Percentiles rank a stretch among this genome's conserved stretches.
Conservation (phyloP, 2,888 invertebrate genomes). For the Melangyna quadrimaculata region DNA sequence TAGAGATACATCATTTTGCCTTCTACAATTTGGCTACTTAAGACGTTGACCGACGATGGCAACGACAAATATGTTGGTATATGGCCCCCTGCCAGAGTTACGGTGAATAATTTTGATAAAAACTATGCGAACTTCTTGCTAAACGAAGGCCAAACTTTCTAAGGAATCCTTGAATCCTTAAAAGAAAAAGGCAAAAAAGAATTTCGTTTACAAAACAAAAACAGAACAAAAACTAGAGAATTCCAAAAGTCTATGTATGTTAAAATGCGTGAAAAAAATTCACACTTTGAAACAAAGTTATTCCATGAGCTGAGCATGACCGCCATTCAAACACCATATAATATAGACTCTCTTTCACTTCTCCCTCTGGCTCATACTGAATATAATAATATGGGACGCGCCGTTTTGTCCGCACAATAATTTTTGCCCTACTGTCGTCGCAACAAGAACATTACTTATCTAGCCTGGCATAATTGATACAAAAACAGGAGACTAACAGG, state of each 20-base stretch:
- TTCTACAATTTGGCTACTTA: neutral
- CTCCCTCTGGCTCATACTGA: neutral
- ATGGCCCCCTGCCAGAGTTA: conserved; percentile 64
- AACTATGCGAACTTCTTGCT: conserved; percentile 22
- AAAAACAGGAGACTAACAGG: neutral
- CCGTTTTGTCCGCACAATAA: conserved; percentile 47
- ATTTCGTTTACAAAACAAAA: conserved; percentile 16
- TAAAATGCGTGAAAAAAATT: conserved; percentile 47
- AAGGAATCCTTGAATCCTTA: neutral
- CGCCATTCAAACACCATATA: conserved; percentile 6
- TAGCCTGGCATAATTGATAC: conserved; percentile 60
- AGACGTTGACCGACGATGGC: conserved; percentile 26
- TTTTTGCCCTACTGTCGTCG: conserved; percentile 7
- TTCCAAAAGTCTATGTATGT: neutral
- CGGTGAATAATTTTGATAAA: conserved; percentile 55
- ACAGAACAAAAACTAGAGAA: neutral
- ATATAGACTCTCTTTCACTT: neutral
- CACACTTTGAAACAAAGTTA: conserved; percentile 36
- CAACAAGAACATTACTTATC: conserved; percentile 66
- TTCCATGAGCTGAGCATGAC: neutral
- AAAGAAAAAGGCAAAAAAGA: neutral
- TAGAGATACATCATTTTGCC: conserved; percentile 4
- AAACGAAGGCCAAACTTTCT: neutral
- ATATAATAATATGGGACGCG: conserved; percentile 22
- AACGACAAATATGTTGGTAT: conserved; percentile 45